Evolutionary conservation across 2,888 invertebrate species (phyloP).

Genomic region (Phanerotoma sp.): DNA sequence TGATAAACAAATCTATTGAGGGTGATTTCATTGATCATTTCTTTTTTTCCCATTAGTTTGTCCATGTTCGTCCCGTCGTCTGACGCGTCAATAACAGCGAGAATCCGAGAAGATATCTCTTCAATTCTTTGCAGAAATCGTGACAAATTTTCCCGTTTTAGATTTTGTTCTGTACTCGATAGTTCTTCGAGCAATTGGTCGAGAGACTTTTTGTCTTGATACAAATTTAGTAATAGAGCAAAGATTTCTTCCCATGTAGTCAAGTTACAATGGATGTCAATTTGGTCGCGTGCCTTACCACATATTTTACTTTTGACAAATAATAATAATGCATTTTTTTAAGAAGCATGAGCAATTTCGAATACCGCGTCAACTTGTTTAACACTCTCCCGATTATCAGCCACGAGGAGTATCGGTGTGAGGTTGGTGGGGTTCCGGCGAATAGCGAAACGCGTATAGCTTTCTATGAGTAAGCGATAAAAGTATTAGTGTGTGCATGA

Average conservation of each 20-base stretch:
- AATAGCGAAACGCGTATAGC: too few relatives aligned
- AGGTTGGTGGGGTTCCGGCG: too few relatives aligned
- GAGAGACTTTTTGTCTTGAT: slow-evolving; percentile 38
- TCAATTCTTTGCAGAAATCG: slow-evolving; percentile 39
- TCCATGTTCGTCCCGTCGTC: slow-evolving; percentile 14
- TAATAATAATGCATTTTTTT: slow-evolving; percentile 25
- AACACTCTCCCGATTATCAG: too few relatives aligned
- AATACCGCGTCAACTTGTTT: slow-evolving; percentile 18
- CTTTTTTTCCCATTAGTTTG: slow-evolving; percentile 30
- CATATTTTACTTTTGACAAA: slow-evolving; percentile 34
- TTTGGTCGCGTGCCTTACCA: slow-evolving; percentile 33
- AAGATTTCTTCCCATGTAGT: slow-evolving; percentile 31
- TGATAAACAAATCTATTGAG: slow-evolving; percentile 40
- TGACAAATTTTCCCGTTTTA: slow-evolving; percentile 33
- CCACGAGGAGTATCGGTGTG: too few relatives aligned
- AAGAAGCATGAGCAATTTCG: slow-evolving; percentile 10
- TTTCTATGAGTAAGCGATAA: too few relatives aligned
- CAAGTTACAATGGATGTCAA: slow-evolving; percentile 32
- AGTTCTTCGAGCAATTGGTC: slow-evolving; percentile 41
- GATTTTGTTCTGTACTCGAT: slow-evolving; percentile 36
- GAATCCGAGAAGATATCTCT: slow-evolving; percentile 38
- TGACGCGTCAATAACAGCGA: slow-evolving; percentile 32
- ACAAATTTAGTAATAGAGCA: slow-evolving; percentile 21
- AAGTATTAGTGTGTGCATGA: too few relatives aligned
- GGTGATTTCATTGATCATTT: slow-evolving; percentile 38